These are phyloP conservation scores for Idaea straminata DNA, from an alignment of 2,888 invertebrate genomes.

Conservation along the genomic window DNA sequence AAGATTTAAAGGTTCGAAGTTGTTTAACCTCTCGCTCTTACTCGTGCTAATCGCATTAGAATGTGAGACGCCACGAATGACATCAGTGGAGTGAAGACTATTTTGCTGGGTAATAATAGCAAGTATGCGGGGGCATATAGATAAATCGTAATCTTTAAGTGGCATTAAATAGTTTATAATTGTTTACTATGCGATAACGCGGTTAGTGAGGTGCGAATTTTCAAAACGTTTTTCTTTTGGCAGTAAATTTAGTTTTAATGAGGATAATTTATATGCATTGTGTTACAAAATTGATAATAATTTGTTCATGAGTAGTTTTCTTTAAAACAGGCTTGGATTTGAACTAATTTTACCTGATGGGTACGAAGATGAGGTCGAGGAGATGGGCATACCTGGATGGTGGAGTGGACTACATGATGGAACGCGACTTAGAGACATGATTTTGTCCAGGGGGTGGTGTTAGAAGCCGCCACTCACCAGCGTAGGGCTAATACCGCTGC, in stretches of 20 bases:
- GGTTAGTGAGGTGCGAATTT: neutral
- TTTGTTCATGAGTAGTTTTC: too few relatives aligned
- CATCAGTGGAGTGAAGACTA: neutral
- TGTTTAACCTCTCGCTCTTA: neutral
- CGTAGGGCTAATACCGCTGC: too few relatives aligned
- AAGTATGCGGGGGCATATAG: neutral
- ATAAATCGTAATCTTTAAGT: neutral
- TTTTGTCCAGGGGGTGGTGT: too few relatives aligned
- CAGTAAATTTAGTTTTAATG: neutral
- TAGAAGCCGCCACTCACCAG: too few relatives aligned
- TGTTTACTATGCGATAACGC: neutral
- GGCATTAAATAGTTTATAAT: neutral
- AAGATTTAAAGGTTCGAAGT: neutral
- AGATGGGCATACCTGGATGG: too few relatives aligned
- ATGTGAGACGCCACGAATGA: neutral
- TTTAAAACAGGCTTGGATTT: too few relatives aligned
- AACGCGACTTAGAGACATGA: too few relatives aligned
- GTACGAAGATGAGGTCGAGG: too few relatives aligned
- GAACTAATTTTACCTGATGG: too few relatives aligned
- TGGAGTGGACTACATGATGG: too few relatives aligned
- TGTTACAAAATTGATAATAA: too few relatives aligned
- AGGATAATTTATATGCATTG: neutral
- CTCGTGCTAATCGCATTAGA: neutral
- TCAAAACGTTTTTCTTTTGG: neutral
- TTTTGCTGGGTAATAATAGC: neutral